A percentile compares a stretch with the other conserved stretches of the same genome.
These are phyloP conservation scores for Nematolebias whitei DNA, from an alignment of 2,113 vertebrate genomes.

Conservation along the genomic window DNA sequence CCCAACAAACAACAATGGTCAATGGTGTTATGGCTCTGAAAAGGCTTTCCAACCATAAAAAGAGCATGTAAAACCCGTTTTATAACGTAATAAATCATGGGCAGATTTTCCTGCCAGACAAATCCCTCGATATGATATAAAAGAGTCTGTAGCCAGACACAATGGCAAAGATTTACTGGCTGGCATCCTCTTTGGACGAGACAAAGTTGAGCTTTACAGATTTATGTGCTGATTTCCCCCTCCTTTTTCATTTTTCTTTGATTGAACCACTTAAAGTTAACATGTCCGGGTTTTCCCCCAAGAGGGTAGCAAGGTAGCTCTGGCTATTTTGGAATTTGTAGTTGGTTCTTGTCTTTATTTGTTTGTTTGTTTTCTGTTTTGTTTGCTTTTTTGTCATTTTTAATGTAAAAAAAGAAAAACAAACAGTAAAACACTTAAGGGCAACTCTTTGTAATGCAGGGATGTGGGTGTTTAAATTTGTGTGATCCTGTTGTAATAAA, in stretches of 20 bases:
- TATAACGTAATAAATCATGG: conserved; percentile 72
- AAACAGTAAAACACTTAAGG: conserved; percentile 62
- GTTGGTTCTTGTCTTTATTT: conserved; percentile 59
- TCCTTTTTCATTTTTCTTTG: conserved; percentile 57
- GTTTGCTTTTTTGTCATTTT: conserved; percentile 38
- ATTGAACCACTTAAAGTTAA: conserved; percentile 54
- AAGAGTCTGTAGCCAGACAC: conserved; percentile 58
- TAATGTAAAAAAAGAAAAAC: conserved; percentile 58
- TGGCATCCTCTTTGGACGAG: conserved; percentile 47
- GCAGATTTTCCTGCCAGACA: conserved; percentile 70
- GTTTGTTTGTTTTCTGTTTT: conserved; percentile 45
- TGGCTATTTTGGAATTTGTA: conserved; percentile 67
- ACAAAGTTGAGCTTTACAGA: conserved; percentile 65
- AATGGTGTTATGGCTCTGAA: conserved; percentile 50
- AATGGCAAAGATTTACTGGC: conserved; percentile 68
- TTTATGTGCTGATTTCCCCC: conserved; percentile 60
- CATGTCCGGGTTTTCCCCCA: conserved; percentile 39
- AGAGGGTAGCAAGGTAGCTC: conserved; percentile 37
- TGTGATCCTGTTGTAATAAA: conserved; percentile 80
- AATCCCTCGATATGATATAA: conserved; percentile 69
- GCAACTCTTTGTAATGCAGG: conserved; percentile 81
- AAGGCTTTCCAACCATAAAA: conserved; percentile 58
- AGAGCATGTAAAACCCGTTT: conserved; percentile 65
- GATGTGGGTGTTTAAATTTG: conserved; percentile 75
- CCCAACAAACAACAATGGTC: conserved; percentile 44